Evolutionary conservation across 2,888 invertebrate species (phyloP).

Genomic region (Julus scanicus): DNA sequence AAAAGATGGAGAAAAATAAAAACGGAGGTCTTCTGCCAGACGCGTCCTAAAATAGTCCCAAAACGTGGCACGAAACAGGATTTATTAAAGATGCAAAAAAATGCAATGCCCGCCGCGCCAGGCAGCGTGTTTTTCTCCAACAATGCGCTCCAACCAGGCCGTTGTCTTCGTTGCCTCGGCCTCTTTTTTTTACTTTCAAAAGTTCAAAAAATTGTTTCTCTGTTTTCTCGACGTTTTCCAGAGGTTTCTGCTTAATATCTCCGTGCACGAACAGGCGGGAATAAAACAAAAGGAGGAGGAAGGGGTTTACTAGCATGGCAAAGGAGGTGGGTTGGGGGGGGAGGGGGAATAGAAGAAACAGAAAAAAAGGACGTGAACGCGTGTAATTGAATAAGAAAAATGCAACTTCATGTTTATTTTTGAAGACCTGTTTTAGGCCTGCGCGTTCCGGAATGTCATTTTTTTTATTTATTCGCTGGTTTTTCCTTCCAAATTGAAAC

Average conservation of each 20-base stretch:
- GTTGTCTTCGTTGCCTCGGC: not conserved
- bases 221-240: not conserved
- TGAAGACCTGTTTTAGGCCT: not conserved
- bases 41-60: not conserved
- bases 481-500: not conserved
- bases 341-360: too few species aligned
- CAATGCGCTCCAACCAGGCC: not conserved
- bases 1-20: too few species aligned
- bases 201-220: not conserved
- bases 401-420: not conserved
- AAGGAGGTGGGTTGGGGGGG: not conserved
- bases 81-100: not conserved
- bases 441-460: not conserved
- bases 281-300: not conserved
- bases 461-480: not conserved
- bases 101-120: not conserved
- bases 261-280: not conserved
- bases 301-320: not conserved
- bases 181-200: not conserved
- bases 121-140: too few species aligned
- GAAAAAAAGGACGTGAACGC: not conserved
- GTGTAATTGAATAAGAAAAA: constrained; percentile 11
- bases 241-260: not conserved
- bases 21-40: not conserved
- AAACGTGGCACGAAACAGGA: not conserved